Evolutionary conservation across 1,140 invertebrate genomes (phyloP), one percentile per base, ranked within the genome.

Genomic region (Lordiphosa mommai): DNA sequence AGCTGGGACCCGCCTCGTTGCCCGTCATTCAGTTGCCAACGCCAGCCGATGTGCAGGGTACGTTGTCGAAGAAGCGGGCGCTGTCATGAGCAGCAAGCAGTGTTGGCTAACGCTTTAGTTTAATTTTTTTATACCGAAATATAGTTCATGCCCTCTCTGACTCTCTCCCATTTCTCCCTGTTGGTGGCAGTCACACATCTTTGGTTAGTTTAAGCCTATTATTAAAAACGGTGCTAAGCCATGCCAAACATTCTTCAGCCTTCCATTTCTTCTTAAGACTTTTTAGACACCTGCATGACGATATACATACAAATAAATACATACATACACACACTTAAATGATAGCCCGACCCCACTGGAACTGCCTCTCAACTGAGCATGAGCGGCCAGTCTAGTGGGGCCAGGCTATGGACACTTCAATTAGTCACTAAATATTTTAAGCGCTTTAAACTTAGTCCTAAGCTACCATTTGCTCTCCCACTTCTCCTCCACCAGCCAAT

Each of bases 391-490:
- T 27, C 23, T 27, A 27, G 23, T 27, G 23, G 23, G 23, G 7
- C 23, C 23, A 6, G 23, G 23, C 23, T 4, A 58, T 29, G 56
- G 30, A 56, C 48, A 70, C 72, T 84, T 80, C 69, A 71, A 85
- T 85, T 85, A 85, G 80, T 85, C 80, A 85, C 80, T 85, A 85
- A 85, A 85, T 85, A 85, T 85, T 73, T 73, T 85, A 85, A 85
- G 73, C 55, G 61, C 69, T 61, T 63, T 79, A 69, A 84, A 68
- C 69, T 84, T 85, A 85, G 80, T 70, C 68, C 68, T 85, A 85
- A 85, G 79, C 63, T 56, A 40, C 0, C 49, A 30, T 38, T 57
- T 13, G 4, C 6, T 27, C 23, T 27, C 10, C 14, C 34, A 23
- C 29, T 51, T 41, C 27, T 44, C 17, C 20, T 23, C 17, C 0